Evolutionary conservation across 1,140 invertebrate species (phyloP), one percentile per base, ranked within the genome.

Genomic region (Aleiodes sp.): DNA sequence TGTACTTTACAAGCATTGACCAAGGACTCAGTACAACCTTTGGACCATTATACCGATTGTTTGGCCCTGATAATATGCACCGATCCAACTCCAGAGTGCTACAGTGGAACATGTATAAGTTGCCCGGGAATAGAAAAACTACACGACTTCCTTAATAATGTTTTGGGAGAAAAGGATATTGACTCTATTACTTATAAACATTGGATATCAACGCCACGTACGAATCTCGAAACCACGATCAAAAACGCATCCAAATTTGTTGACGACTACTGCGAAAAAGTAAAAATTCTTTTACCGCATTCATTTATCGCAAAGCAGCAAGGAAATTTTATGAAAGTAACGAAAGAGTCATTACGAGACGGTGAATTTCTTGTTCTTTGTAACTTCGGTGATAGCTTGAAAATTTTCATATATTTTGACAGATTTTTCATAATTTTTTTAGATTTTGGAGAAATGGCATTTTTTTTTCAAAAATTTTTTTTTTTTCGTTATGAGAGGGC

Each of bases 301-400:
- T 2, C 37, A 24, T 78, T 70, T 46, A 73, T 77, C 62, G 67
- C 74, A 0, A 77, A 76, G 67, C 24, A 73, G 46, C 75, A 76
- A 65, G 26, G 62, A 28, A 59, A 10, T 41, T 71, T 37, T 35
- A 29, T 74, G 8, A 72, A 70, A 71, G 31, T 39, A 59, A 4
- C 19, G 10, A 74, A 71, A 62, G 60, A 67, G 35, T 62, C 64
- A 66, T 68, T 76, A 29, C 16, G 61, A 65, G 19, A 69, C 7
- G n/a, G 19, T 28, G 65, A 72, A 21, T 70, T 71, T 62, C 3
- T 74, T 35, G 61, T 70, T 9, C 26, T 73, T 26, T 68, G 71
- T 52, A 75, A 81, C 72, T 82, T 78, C 70, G 75, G n/a, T n/a
- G n/a, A n/a, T n/a, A n/a, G n/a, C n/a, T n/a, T n/a, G n/a, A n/a